phyloP scores from a whole-genome alignment of 1,140 invertebrate genomes.

The Zaprionus vittiger region DNA sequence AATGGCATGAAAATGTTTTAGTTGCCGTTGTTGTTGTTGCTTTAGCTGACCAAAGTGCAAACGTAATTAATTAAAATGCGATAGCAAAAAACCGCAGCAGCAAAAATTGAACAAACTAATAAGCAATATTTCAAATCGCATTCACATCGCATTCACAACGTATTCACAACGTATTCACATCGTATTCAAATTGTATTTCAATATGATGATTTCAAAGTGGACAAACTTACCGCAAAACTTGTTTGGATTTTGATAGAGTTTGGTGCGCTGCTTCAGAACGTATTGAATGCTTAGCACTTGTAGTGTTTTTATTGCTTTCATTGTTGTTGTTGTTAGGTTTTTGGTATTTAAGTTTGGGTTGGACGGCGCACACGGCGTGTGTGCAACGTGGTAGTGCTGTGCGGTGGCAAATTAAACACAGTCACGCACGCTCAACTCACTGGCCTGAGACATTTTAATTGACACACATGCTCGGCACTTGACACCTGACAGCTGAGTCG shows the following conservation, averaged over 20 bases:
- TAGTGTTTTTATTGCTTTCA: constrained; percentile 9
- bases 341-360: constrained; percentile 1
- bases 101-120: constrained; percentile 45
- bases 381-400: constrained; percentile 22
- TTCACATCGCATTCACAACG: constrained; percentile 9
- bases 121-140: constrained; percentile 40
- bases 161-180: not conserved
- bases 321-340: not conserved
- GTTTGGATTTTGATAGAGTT: not conserved
- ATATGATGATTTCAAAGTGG: not conserved
- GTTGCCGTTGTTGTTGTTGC: not conserved
- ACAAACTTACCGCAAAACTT: constrained; percentile 40
- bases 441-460: constrained; percentile 77
- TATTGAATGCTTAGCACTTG: not conserved
- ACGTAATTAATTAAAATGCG: constrained; percentile 74
- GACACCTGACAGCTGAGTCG: constrained; percentile 51
- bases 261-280: not conserved
- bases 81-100: constrained; percentile 60
- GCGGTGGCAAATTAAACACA: constrained; percentile 65
- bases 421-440: constrained; percentile 64
- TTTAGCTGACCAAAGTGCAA: constrained; percentile 35
- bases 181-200: not conserved
- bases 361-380: constrained; percentile 31
- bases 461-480: constrained; percentile 73
- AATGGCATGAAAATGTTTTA: constrained; percentile 23